Evolutionary conservation across 1,140 invertebrate genomes (phyloP), one percentile per base, ranked within the genome.

Genomic region (Drosophila azteca): DNA sequence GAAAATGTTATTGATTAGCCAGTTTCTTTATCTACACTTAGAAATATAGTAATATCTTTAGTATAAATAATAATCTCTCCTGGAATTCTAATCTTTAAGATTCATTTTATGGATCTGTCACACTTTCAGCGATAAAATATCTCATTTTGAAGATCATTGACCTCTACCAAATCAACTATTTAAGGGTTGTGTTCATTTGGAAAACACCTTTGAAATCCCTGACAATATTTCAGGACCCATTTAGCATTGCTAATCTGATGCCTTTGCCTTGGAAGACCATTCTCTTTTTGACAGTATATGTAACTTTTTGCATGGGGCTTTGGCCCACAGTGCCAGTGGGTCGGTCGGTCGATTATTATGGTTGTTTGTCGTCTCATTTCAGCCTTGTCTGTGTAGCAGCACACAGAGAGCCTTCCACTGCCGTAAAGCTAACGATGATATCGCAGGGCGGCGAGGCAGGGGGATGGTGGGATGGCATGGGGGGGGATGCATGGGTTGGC

Each of bases 261-360:
- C 54, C 29, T 39, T 39, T 13, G 35, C 35, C 24, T 57, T 53
- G 15, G 13, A 53, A 11, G 15, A 17, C 26, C 13, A 43, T 45
- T 45, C 17, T 20, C 17, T 13, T 45, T 24, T n/a, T 24, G 15
- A 54, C 53, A 54, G 46, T 17, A 8, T 1, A 41, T 17, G 6
- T 1, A 41, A 31, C 29, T 76, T 49, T 68, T 53, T 35, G 54
- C 62, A 50, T 72, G 48, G 49, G 22, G 49, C 65, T 73, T 39
- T 35, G 52, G 62, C 68, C 83, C 83, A 87, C 84, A 62, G 83
- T 88, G 83, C 79, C 83, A 79, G 71, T 87, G 83, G 83, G 83
- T 87, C 80, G 80, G 83, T 87, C 80, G 80, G 81, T 84, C 75
- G 83, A 79, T 88, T 79, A 83, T 87, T 88, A 77, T 75, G 83